These are phyloP conservation scores for Acanthosepion lycidas DNA, from an alignment of 2,888 invertebrate genomes.

Conservation along the genomic window DNA sequence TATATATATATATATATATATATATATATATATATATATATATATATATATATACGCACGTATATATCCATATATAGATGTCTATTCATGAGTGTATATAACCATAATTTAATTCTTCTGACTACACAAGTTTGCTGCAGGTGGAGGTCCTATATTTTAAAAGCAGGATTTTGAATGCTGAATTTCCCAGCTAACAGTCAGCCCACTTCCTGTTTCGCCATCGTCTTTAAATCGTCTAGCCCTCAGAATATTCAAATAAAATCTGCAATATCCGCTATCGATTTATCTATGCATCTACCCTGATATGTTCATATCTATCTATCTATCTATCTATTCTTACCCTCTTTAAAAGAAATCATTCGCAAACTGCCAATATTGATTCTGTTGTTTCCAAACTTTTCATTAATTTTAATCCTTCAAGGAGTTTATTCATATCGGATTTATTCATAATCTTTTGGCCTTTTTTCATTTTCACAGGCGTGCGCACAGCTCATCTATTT, in stretches of 20 bases:
- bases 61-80: not conserved
- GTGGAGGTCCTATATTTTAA: too few species aligned
- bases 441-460: not conserved
- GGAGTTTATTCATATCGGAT: not conserved
- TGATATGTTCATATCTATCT: too few species aligned
- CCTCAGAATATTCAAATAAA: too few species aligned
- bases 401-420: constrained; percentile 9
- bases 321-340: too few species aligned
- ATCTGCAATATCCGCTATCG: too few species aligned
- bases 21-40: not conserved
- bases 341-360: not conserved
- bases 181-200: too few species aligned
- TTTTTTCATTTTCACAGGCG: not conserved
- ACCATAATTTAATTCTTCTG: not conserved
- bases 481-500: constrained; percentile 18
- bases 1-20: not conserved
- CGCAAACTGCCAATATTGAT: not conserved
- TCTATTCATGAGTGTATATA: not conserved
- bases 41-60: not conserved
- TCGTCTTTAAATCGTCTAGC: too few species aligned
- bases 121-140: too few species aligned
- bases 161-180: too few species aligned
- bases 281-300: too few species aligned
- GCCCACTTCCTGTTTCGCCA: too few species aligned
- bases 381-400: constrained; percentile 4